Evolutionary conservation across 2,888 invertebrate species (phyloP).

Genomic region (Polymixis lichenea): DNA sequence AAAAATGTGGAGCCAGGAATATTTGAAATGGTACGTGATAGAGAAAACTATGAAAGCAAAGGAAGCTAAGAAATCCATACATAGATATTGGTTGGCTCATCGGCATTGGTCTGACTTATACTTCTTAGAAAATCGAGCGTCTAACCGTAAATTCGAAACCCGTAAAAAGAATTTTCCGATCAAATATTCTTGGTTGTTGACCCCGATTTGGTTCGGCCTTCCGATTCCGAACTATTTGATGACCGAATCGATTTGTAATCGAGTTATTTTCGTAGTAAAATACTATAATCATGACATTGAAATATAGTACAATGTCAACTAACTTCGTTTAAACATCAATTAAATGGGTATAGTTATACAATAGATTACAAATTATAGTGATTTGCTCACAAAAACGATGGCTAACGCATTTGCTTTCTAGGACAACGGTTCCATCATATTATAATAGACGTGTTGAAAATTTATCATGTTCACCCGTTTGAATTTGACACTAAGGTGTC

Average conservation of each 20-base stretch:
- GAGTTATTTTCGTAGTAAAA: neutral
- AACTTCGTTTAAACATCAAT: conserved; percentile 4
- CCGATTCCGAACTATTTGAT: neutral
- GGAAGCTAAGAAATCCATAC: conserved; percentile 27
- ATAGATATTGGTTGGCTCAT: conserved; percentile 23
- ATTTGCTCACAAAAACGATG: neutral
- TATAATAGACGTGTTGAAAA: too few relatives aligned
- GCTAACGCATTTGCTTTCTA: neutral
- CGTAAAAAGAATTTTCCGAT: conserved; percentile 19
- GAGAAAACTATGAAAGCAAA: conserved; percentile 24
- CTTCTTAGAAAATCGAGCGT: conserved; percentile 29
- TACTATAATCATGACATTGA: conserved; percentile 9
- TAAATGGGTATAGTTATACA: neutral
- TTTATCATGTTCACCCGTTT: neutral
- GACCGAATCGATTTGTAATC: neutral
- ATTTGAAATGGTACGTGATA: conserved; percentile 48
- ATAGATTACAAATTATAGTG: neutral
- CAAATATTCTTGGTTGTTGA: conserved; percentile 8
- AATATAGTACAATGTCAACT: neutral
- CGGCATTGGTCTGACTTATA: neutral
- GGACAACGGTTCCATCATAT: neutral
- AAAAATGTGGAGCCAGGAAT: conserved; percentile 36
- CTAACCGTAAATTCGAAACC: conserved; percentile 10
- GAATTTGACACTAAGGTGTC: neutral
- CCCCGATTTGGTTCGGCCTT: neutral